Evolutionary conservation across 1,140 invertebrate genomes (phyloP), one percentile per base, ranked within the genome.

Genomic region (Trachymyrmex septentrionalis): DNA sequence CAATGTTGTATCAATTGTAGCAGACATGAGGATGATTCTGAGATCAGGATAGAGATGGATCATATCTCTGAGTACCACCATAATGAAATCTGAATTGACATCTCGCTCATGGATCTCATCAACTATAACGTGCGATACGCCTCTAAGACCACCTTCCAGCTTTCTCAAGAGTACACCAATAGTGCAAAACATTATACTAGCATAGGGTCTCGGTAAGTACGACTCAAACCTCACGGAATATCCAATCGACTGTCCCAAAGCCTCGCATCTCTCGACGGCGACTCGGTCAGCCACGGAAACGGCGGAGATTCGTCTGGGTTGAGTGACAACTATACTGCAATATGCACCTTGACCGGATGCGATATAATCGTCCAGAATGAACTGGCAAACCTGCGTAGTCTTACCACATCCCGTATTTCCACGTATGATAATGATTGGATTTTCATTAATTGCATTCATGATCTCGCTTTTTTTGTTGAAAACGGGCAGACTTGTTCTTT

Each of bases 101-200:
- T 99, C 99, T 59, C 99, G 96, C 94, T 99, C 99, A 93, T 99
- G 99, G 86, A 99, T 99, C 96, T 99, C 99, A 95, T 99, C 99
- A 38, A 99, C 97, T 64, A 99, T 97, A 0, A 99, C 98, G 92
- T 99, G 98, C 7, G 98, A 98, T 12, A 99, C 97, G 0, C 98
- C 98, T 77, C 98, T 95, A 2, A 99, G 94, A 2, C 98, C 98
- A 9, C 96, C 96, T 95, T 99, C 98, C 5, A 99, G 95, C 94
- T 99, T 99, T 87, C 99, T 96, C 34, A 99, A 94, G 19, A 99
- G 94, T 0, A 99, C 99, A 44, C 98, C 98, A 21, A 99, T 97
- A 3, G 99, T 99, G 93, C 99, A 99, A 93, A 99, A 99, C 93
- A 99, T 95, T 19, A 99, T 97, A 0, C 97, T 97, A 0, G 98